These are phyloP conservation scores for Callorhinus ursinus DNA, from an alignment of 2,113 vertebrate genomes.

Conservation along the genomic window DNA sequence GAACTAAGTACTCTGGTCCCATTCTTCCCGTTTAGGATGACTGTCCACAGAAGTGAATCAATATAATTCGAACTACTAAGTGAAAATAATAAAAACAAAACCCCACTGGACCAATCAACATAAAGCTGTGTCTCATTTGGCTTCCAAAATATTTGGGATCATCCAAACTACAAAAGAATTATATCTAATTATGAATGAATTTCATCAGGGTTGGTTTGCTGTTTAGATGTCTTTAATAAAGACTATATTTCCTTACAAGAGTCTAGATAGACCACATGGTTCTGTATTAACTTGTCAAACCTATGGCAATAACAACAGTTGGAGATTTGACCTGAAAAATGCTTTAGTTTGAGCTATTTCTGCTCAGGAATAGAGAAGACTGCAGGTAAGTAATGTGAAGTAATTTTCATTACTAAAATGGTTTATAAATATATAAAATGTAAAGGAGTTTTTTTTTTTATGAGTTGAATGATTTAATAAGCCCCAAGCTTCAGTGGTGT, in stretches of 20 bases:
- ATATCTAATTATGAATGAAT: constrained; percentile 81
- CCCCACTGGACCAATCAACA: background rate
- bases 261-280: background rate
- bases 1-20: constrained; percentile 30
- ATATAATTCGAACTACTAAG: constrained; percentile 72
- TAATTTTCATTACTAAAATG: background rate
- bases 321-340: constrained; percentile 33
- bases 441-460: background rate
- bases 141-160: constrained; percentile 75
- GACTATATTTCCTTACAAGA: constrained; percentile 77
- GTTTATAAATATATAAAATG: constrained; percentile 47
- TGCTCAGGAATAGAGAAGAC: constrained; percentile 70
- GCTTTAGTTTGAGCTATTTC: constrained; percentile 66
- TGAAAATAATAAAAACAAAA: constrained; percentile 53
- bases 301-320: constrained; percentile 67
- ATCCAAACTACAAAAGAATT: constrained; percentile 78
- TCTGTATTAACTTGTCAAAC: constrained; percentile 70
- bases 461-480: constrained; percentile 43
- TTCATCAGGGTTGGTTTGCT: constrained; percentile 83
- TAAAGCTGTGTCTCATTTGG: constrained; percentile 78
- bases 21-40: constrained; percentile 51
- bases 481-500: constrained; percentile 27
- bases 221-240: constrained; percentile 83
- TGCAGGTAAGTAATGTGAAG: constrained; percentile 42
- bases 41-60: constrained; percentile 72